Conservation (phyloP, 2,797 vertebrate genomes). For the Vespertilio murinus region DNA sequence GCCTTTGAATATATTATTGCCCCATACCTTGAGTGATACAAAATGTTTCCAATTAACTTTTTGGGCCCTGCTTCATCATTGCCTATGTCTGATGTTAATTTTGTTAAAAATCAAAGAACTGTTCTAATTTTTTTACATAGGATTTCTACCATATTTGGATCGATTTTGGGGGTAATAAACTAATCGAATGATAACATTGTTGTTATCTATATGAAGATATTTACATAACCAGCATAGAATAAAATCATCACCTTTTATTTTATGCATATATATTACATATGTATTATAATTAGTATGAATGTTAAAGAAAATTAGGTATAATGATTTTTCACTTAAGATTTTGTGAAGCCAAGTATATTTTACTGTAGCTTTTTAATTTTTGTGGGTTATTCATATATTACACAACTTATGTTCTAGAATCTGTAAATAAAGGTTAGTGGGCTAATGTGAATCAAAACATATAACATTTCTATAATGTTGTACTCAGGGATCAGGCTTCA, state of each 20-base stretch:
- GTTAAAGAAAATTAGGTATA: neutral
- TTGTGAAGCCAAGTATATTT: neutral
- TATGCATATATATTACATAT: neutral
- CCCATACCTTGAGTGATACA: neutral
- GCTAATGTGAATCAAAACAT: neutral
- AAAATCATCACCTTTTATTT: conserved; percentile 18
- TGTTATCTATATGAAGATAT: neutral
- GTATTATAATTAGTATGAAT: neutral
- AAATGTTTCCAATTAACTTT: neutral
- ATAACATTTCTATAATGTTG: neutral
- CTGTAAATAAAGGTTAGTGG: neutral
- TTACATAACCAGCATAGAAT: neutral
- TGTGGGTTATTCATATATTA: neutral
- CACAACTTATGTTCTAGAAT: neutral
- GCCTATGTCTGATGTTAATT: neutral
- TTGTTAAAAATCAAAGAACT: neutral
- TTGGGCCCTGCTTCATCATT: neutral
- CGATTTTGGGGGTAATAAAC: neutral
- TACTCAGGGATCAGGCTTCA: neutral
- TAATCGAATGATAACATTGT: neutral
- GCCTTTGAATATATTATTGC: neutral
- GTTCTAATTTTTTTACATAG: neutral
- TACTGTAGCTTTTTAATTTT: neutral
- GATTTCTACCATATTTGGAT: neutral
- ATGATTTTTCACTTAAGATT: neutral